A percentile compares a stretch with the other conserved stretches of the same genome.
These are phyloP conservation scores for Avahi laniger DNA, from an alignment of 2,797 vertebrate genomes.

Conservation along the genomic window DNA sequence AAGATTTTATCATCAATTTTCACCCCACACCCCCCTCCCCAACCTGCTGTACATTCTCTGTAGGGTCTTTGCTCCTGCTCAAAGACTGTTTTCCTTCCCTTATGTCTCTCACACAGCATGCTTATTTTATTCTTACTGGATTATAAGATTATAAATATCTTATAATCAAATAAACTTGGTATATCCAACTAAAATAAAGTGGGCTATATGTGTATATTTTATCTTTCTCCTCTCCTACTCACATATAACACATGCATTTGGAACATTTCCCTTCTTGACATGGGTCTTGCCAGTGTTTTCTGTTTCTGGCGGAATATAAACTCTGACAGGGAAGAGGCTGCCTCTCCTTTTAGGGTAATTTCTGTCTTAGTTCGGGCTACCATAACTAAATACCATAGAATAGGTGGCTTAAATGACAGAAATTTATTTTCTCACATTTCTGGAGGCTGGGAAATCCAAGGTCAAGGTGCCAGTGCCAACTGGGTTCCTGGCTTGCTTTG, in stretches of 20 bases:
- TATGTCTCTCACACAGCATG: slow-evolving; percentile 45
- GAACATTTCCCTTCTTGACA: slow-evolving; percentile 57
- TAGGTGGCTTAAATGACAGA: not conserved
- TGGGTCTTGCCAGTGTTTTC: slow-evolving; percentile 65
- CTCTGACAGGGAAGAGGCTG: slow-evolving; percentile 27
- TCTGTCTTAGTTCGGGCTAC: slow-evolving; percentile 13
- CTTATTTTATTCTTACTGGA: slow-evolving; percentile 44
- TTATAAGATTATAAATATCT: slow-evolving; percentile 59
- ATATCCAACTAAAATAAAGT: slow-evolving; percentile 47
- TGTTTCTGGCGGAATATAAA: slow-evolving; percentile 44
- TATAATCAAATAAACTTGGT: slow-evolving; percentile 56
- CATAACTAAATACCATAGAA: not conserved
- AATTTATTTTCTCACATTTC: slow-evolving; percentile 29
- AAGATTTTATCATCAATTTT: slow-evolving; percentile 9
- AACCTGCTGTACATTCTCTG: not conserved
- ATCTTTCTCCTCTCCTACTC: slow-evolving; percentile 38
- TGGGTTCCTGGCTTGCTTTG: not conserved
- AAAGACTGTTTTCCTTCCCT: not conserved
- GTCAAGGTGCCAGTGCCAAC: not conserved
- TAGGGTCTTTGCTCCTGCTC: slow-evolving; percentile 31
- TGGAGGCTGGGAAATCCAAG: not conserved
- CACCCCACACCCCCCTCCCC: not conserved
- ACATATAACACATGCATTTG: not conserved
- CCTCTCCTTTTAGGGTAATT: slow-evolving; percentile 36
- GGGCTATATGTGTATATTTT: slow-evolving; percentile 29